Evolutionary conservation across 1,140 invertebrate species (phyloP).

Genomic region (Akabosia matsudoensis): DNA sequence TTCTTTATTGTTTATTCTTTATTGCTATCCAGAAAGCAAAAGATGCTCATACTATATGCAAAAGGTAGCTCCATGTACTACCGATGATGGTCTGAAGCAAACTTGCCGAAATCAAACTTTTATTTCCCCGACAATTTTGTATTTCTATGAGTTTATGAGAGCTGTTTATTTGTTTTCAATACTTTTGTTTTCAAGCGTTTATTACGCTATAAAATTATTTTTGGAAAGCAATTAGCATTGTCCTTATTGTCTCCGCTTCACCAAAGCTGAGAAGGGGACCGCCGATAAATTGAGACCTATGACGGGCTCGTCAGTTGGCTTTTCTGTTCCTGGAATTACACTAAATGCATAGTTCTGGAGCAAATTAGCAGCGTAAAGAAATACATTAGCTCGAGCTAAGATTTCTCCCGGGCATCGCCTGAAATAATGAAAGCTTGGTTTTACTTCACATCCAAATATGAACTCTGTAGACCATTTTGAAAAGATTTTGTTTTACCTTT

Average conservation of each 20-base stretch:
- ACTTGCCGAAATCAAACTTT: too few relatives aligned
- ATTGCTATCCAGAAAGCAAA: too few relatives aligned
- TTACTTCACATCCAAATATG: neutral
- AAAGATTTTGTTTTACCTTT: neutral
- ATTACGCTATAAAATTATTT: too few relatives aligned
- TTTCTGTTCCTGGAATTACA: slow-evolving; percentile 47
- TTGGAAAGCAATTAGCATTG: too few relatives aligned
- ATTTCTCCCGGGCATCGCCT: slow-evolving; percentile 63
- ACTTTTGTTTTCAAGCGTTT: too few relatives aligned
- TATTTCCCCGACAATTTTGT: too few relatives aligned
- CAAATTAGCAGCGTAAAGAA: slow-evolving; percentile 57
- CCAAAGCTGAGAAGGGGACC: slow-evolving; percentile 21
- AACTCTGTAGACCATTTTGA: neutral
- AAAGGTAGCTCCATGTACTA: too few relatives aligned
- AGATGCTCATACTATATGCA: too few relatives aligned
- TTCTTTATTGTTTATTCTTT: too few relatives aligned
- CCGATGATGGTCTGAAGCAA: too few relatives aligned
- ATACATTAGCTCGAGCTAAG: slow-evolving; percentile 58
- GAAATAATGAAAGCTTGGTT: slow-evolving; percentile 46
- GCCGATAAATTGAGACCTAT: slow-evolving; percentile 35
- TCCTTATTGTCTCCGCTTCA: neutral
- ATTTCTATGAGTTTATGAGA: too few relatives aligned
- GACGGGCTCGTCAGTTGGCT: slow-evolving; percentile 24
- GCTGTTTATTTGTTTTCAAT: too few relatives aligned
- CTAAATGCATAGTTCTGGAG: slow-evolving; percentile 57